A percentile compares a stretch with the other conserved stretches of the same genome.
Evolutionary conservation across 2,888 invertebrate species (phyloP).

Genomic region (Caenorhabditis sp.): DNA sequence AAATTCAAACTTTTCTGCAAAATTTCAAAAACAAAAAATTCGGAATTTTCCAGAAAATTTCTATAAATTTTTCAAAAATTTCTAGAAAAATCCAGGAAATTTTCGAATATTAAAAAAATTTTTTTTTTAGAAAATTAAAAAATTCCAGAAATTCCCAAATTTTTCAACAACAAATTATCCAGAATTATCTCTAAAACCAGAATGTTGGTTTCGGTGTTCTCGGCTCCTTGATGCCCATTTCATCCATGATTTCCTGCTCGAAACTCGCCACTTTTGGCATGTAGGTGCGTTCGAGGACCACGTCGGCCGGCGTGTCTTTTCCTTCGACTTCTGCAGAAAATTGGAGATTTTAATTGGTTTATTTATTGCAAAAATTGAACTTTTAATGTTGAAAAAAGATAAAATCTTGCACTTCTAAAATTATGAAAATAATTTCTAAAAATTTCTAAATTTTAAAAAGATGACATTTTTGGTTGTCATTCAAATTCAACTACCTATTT

Average conservation of each 20-base stretch:
- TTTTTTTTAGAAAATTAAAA: not conserved
- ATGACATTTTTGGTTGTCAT: too few relatives aligned
- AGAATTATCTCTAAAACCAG: slow-evolving; percentile 63
- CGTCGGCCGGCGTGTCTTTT: slow-evolving; percentile 78
- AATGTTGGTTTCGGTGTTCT: slow-evolving; percentile 64
- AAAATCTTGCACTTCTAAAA: not conserved
- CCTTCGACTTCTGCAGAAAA: slow-evolving; percentile 74
- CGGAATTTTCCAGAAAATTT: not conserved
- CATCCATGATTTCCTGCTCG: slow-evolving; percentile 79
- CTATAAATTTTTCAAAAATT: slow-evolving; percentile 13
- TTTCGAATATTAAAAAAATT: not conserved
- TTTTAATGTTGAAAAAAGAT: too few relatives aligned
- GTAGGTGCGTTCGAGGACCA: slow-evolving; percentile 78
- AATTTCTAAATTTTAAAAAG: not conserved
- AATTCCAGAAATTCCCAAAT: too few relatives aligned
- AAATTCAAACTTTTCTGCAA: not conserved
- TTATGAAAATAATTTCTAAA: slow-evolving; percentile 3
- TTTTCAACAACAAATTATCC: too few relatives aligned
- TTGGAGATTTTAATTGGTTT: too few relatives aligned
- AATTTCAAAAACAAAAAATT: not conserved
- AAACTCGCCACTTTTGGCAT: slow-evolving; percentile 78
- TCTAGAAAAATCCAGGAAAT: not conserved
- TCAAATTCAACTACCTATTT: too few relatives aligned
- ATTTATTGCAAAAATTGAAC: not conserved
- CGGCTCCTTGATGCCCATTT: slow-evolving; percentile 72